A percentile compares a stretch with the other conserved stretches of the same genome.
Conservation (phyloP, 2,113 vertebrate species). For the Menura novaehollandiae region DNA sequence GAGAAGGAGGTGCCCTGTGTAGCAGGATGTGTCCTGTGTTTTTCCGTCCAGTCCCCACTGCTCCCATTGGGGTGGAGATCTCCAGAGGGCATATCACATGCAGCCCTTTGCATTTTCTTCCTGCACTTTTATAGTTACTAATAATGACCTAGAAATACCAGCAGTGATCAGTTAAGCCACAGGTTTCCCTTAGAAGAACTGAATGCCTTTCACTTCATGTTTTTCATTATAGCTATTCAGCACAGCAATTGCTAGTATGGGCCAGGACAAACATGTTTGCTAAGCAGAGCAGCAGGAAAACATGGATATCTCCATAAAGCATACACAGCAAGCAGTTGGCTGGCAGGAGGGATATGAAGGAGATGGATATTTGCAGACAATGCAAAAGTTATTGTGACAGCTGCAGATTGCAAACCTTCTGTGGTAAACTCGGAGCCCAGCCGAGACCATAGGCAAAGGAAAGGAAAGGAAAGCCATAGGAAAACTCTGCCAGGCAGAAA, state of each 20-base stretch:
- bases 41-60: background rate
- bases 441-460: background rate
- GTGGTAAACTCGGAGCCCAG: background rate
- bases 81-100: background rate
- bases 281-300: background rate
- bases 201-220: background rate
- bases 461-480: background rate
- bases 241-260: background rate
- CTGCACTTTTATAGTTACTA: background rate
- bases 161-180: background rate
- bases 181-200: background rate
- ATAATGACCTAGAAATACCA: background rate
- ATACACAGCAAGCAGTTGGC: background rate
- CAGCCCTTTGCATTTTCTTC: background rate
- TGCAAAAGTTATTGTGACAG: slow-evolving; percentile 30
- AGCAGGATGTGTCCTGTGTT: background rate
- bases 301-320: background rate
- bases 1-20: background rate
- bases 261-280: background rate
- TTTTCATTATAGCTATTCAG: background rate
- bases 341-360: background rate
- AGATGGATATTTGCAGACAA: slow-evolving; percentile 30
- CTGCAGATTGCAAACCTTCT: slow-evolving; percentile 28
- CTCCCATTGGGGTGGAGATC: background rate
- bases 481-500: background rate